A percentile compares a stretch with the other conserved stretches of the same genome.
Conservation (phyloP, 2,113 vertebrate species). For the Regulus satrapa region DNA sequence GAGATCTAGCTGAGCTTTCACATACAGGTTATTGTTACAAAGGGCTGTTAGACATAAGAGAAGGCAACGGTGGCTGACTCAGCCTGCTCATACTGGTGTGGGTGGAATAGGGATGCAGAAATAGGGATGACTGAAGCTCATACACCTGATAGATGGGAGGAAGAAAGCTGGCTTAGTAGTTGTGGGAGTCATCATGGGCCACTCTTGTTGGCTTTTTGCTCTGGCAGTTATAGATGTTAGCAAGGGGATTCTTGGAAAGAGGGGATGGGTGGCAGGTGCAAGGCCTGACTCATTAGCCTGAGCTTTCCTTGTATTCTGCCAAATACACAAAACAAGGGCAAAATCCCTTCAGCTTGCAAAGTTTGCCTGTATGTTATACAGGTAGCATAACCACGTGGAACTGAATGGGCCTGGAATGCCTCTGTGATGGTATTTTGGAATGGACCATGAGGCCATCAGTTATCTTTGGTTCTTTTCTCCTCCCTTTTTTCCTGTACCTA, state of each 20-base stretch:
- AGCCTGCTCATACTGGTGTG: rapidly evolving
- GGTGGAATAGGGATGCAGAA: not conserved
- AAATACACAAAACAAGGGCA: not conserved
- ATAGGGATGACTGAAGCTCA: not conserved
- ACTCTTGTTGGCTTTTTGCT: not conserved
- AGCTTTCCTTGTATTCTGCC: not conserved
- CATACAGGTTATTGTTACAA: not conserved
- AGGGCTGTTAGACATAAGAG: not conserved
- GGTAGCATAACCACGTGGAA: not conserved
- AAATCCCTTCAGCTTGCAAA: not conserved
- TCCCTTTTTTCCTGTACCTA: not conserved
- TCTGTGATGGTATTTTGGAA: not conserved
- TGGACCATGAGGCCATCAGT: not conserved
- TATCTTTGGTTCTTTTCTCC: not conserved
- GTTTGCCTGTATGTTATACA: rapidly evolving
- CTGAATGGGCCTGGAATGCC: not conserved
- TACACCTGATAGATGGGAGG: not conserved
- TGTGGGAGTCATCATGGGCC: not conserved
- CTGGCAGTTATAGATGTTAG: not conserved
- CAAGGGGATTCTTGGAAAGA: not conserved
- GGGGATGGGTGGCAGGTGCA: not conserved
- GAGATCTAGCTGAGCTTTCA: not conserved
- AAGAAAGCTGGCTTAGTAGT: not conserved
- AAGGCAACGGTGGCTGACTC: not conserved
- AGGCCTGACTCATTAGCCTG: not conserved